Base-by-base conservation (phyloP, 2,797 vertebrate species). In the Sebastes trivittatus region DNA sequence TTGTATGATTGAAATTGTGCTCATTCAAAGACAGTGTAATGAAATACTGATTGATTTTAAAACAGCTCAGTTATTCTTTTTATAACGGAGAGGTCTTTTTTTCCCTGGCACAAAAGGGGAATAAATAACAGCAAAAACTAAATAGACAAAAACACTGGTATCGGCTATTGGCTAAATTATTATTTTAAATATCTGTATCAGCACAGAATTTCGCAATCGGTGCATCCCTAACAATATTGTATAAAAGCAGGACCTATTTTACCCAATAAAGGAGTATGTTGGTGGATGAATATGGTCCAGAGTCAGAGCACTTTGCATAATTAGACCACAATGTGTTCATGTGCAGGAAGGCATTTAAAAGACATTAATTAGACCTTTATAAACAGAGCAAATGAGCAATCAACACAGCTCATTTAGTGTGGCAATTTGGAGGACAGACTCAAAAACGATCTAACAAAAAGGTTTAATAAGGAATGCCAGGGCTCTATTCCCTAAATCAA, bases 361-460 rank as follows among this genome's bases (percentile, higher is more conserved):
- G 27, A 66, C 77, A 78, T 81, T 56, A 76, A 85, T 85, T 76
- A 87, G 77, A 72, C 23, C 34, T 68, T 67, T 65, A 46, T 66
- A 75, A 70, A 67, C 60, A 65, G 80, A 27, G 79, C 77, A 82
- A 82, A 86, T 75, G 58, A 72, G n/a, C 52, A 72, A 60, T 55
- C 63, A 75, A 46, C 22, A 59, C 64, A 77, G 59, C 32, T 70
- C 65, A 78, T 67, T 34, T 62, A 72, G 20, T 16, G 30, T 29
- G 52, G 25, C 54, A 65, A 30, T 70, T 54, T 58, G 34, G 10
- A 74, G 55, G 54, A 65, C 54, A 32, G 16, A 59, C 22, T 58
- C 11, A 46, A 54, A 66, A 7, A n/a, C 0, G 2, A 36, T 32
- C 55, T 11, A 29, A 72, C 5, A 61, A 27, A 70, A 23, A 23